Evolutionary conservation across 2,888 invertebrate species (phyloP), one percentile per base, ranked within the genome.

Genomic region (Xestia c-nigrum): DNA sequence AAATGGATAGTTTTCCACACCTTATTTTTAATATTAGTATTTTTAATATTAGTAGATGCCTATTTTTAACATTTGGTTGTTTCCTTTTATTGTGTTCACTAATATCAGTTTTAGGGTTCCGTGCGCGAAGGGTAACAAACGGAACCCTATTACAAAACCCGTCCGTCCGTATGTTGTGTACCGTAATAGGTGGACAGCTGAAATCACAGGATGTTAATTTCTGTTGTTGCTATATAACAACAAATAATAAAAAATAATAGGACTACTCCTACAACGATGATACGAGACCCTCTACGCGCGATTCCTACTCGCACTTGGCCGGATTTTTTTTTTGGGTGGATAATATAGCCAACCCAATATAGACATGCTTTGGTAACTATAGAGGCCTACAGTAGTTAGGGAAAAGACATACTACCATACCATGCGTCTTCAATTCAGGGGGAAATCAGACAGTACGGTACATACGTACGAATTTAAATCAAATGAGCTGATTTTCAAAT

Each of bases 341-440:
- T 63, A 40, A 63, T 38, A 40, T 40, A 40, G 21, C 40, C 12
- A 21, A 63, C 40, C 40, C 63, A 63, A 63, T 21, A 61, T 24
- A 57, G 19, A 21, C 63, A 40, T 3, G 43, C n/a, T 12, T 55
- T n/a, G 52, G 52, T 55, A n/a, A 55, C 52, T 55, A n/a, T 55
- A 52, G 10, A 19, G 67, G 31, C n/a, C 14, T 64, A 64, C 12
- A 19, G 4, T 47, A 38, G 46, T 47, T 59, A 9, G 72, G n/a
- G 19, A 59, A 38, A 71, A 47, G 57, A 59, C 9, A 40, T 40
- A 46, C 16, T 24, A 46, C n/a, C 10, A 38, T 24, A 46, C n/a
- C 7, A 38, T 75, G 46, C 24, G 63, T 76, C 24, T 4, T 65
- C n/a, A 40, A 31, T 57, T 50, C 31, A 77, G 31, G n/a, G 47